Percentiles rank a stretch among this genome's conserved stretches.
These are phyloP conservation scores for Ceratitis capitata DNA, from an alignment of 1,140 invertebrate species.

Conservation along the genomic window DNA sequence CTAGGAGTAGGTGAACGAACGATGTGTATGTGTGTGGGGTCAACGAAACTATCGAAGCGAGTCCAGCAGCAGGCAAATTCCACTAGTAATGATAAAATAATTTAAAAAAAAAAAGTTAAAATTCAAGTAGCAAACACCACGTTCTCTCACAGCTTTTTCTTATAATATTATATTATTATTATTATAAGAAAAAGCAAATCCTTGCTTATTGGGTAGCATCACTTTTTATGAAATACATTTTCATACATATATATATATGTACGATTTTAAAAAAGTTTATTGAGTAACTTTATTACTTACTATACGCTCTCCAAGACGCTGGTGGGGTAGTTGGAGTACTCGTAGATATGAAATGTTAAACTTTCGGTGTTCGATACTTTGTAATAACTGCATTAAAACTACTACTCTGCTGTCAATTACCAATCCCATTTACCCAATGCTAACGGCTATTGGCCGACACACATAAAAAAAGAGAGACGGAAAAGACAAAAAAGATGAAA, in stretches of 20 bases:
- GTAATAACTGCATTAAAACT: slow-evolving; percentile 36
- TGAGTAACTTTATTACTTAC: background rate
- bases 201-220: too few species aligned
- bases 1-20: too few species aligned
- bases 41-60: too few species aligned
- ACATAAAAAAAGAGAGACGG: background rate
- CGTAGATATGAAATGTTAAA: background rate
- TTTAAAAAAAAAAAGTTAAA: too few species aligned
- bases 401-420: slow-evolving; percentile 17
- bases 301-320: background rate
- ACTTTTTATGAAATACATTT: too few species aligned
- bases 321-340: background rate
- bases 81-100: too few species aligned
- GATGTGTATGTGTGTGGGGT: too few species aligned
- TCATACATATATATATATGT: background rate
- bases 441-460: slow-evolving; percentile 9
- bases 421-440: slow-evolving; percentile 10
- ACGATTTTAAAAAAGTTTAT: background rate
- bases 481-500: background rate
- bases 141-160: too few species aligned
- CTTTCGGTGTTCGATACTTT: slow-evolving; percentile 26
- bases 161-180: too few species aligned
- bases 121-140: too few species aligned
- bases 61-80: too few species aligned
- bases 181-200: too few species aligned